Evolutionary conservation across 2,113 vertebrate genomes (phyloP).

Genomic region (Balaenoptera acutorostrata): DNA sequence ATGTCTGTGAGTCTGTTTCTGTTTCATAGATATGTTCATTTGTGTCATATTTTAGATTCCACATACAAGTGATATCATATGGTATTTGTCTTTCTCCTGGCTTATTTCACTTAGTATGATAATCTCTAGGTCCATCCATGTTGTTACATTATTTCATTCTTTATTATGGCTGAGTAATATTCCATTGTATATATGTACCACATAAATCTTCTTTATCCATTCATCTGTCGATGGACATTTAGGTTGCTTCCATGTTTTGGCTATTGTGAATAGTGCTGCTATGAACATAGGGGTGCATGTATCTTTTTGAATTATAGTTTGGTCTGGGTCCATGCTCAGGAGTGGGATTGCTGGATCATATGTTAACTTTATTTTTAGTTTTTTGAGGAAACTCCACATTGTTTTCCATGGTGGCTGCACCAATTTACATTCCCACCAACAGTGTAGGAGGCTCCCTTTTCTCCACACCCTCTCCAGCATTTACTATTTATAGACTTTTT

Average conservation of each 20-base stretch:
- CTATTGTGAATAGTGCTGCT: background rate
- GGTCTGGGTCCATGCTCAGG: background rate
- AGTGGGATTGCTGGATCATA: background rate
- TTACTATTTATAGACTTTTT: background rate
- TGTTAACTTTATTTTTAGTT: background rate
- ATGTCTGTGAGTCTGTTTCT: too few relatives aligned
- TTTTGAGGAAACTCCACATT: background rate
- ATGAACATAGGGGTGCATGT: background rate
- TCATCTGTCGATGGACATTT: background rate
- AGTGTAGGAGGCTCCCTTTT: background rate
- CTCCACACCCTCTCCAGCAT: background rate
- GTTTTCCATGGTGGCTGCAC: background rate
- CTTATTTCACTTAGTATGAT: background rate
- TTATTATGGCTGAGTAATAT: background rate
- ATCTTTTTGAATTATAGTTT: background rate
- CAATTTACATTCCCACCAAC: background rate
- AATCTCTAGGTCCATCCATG: background rate
- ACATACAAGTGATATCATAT: background rate
- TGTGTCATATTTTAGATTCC: background rate
- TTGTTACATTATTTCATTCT: background rate
- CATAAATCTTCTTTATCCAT: background rate
- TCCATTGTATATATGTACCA: background rate
- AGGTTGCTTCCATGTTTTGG: background rate
- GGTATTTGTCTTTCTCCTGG: background rate
- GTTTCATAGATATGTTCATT: too few relatives aligned